Evolutionary conservation across 2,888 invertebrate genomes (phyloP), one percentile per base, ranked within the genome.

Genomic region (Ceriagrion tenellum): DNA sequence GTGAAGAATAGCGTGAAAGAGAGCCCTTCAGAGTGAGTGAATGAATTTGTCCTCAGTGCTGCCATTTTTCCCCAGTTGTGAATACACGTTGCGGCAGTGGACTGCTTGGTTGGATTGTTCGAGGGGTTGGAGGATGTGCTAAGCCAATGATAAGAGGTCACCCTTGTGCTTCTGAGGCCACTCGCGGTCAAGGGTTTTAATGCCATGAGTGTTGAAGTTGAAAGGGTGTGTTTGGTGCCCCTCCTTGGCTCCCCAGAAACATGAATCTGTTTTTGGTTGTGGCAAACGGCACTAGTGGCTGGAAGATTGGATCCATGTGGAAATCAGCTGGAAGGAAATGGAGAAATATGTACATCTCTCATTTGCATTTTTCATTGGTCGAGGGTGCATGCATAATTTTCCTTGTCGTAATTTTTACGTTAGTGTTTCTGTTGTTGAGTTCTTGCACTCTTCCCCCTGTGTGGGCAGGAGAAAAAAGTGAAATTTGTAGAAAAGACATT

Each of bases 351-450:
- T 81, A 81, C n/a, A 18, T 40, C 91, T 63, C 40, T 40, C 35
- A 56, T 90, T 91, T 91, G 91, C 91, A 91, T 91, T 91, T 91
- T 91, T 63, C 40, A 63, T 91, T 91, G 63, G 40, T 91, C 91
- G 91, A 91, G 91, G 91, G 91, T 63, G 26, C 40, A 63, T 91
- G 63, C 91, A 40, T 91, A 63, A 59, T 91, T 91, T 91, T 91
- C 91, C 91, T 91, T 63, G 40, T 63, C 23, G 35, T 91, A 59
- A 59, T 91, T 91, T 91, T 91, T 91, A 91, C 63, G 91, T 91
- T 91, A 91, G 91, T 91, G 91, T 91, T 91, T 91, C 91, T 91
- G 91, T 91, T 91, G 63, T 63, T 91, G 63, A 91, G 63, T 91
- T 91, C 18, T 63, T 55, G 26, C 91, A 40, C 56, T 30, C 91